Conservation (phyloP, 1,140 invertebrate species). For the Subanguina moxae region DNA sequence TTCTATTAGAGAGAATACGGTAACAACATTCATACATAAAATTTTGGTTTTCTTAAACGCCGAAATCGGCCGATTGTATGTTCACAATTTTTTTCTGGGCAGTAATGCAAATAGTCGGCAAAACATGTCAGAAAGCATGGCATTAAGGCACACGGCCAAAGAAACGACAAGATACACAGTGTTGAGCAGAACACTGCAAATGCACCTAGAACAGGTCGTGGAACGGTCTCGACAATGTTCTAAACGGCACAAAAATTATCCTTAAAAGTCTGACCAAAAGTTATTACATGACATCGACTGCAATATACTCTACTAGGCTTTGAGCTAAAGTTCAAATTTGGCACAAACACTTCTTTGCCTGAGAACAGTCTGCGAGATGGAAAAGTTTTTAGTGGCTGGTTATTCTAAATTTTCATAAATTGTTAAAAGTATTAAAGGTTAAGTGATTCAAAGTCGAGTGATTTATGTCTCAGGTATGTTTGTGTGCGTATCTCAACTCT, state of each 20-base stretch:
- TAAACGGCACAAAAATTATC: conserved; percentile 23
- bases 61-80: conserved; percentile 44
- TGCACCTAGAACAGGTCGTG: conserved; percentile 34
- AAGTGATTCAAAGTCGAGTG: too few species aligned
- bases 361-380: too few species aligned
- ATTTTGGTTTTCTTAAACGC: conserved; percentile 21
- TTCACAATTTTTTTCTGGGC: conserved; percentile 34
- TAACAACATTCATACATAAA: conserved; percentile 39
- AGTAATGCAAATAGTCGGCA: conserved; percentile 46
- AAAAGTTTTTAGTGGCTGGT: too few species aligned
- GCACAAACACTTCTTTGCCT: conserved; percentile 26
- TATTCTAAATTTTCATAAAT: too few species aligned
- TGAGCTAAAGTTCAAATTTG: conserved; percentile 45
- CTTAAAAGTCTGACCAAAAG: not conserved
- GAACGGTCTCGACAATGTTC: conserved; percentile 40
- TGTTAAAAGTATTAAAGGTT: too few species aligned
- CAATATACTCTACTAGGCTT: conserved; percentile 45
- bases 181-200: conserved; percentile 45
- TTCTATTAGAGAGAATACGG: too few species aligned
- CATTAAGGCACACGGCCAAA: conserved; percentile 48
- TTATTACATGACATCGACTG: conserved; percentile 45
- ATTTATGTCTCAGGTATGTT: too few species aligned
- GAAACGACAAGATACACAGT: conserved; percentile 42
- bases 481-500: too few species aligned
- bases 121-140: conserved; percentile 43